Conservation (phyloP, 2,113 vertebrate genomes). For the Corythornis madagascariensis region DNA sequence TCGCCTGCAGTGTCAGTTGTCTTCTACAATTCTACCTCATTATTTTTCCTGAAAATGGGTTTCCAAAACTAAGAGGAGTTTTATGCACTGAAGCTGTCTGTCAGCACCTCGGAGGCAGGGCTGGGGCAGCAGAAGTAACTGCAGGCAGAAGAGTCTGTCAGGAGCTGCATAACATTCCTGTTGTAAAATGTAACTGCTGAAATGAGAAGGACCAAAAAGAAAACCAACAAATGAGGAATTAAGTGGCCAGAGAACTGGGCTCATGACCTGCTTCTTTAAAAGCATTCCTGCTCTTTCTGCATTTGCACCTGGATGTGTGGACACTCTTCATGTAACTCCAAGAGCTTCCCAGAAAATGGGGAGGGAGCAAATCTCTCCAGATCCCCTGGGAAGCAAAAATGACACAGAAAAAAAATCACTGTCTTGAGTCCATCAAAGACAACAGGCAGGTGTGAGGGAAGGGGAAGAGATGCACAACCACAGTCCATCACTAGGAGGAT, state of each 20-base stretch:
- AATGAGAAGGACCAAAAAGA: neutral
- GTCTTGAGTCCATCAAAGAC: neutral
- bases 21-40: accelerated
- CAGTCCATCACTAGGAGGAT: neutral
- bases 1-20: neutral
- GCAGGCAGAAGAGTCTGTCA: neutral
- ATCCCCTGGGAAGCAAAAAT: neutral
- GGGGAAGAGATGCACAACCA: accelerated
- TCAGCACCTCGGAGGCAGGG: neutral
- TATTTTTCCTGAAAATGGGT: neutral
- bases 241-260: neutral
- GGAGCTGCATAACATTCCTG: neutral
- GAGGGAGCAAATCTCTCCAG: neutral
- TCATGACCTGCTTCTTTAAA: neutral
- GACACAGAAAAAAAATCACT: neutral
- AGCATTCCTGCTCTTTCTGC: neutral
- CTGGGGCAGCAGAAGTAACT: neutral
- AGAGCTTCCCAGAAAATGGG: neutral
- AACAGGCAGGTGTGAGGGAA: neutral
- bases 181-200: neutral
- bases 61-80: neutral
- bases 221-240: neutral
- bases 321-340: neutral
- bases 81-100: neutral
- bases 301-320: neutral